Base-by-base conservation (phyloP, 1,140 invertebrate genomes). In the Pomacea maculata region DNA sequence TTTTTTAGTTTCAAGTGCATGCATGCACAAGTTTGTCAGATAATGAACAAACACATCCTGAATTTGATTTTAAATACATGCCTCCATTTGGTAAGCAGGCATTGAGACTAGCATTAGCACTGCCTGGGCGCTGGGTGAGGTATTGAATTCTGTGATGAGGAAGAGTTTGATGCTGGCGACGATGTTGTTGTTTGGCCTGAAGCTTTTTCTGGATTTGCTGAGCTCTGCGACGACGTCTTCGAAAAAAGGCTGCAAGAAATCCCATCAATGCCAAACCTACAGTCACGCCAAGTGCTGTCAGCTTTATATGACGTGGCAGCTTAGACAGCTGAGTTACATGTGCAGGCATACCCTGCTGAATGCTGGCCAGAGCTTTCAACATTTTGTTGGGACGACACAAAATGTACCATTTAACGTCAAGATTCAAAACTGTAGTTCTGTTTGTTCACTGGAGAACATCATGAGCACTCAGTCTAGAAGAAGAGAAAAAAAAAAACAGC, bases 261-360 rank as follows among this genome's bases (percentile, higher is more conserved):
- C 87, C 87, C 68, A 90, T 85, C 70, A 89, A 63, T 14, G 86
- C 85, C 19, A 90, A 71, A 14, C 89, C 89, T 14, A 90, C 75
- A 14, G 88, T 84, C 11, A 90, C 83, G 74, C 86, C 82, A 25
- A 89, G 78, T 17, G 87, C 81, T 19, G 88, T 87, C 19, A 86
- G 68, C 81, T 88, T 89, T 15, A 85, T 79, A 70, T 86, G 87
- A n/a, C 75, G 76, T 17, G 82, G 81, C 55, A 86, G 71, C 1
- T 74, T 70, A 17, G 82, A 54, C 29, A 84, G 57, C 61, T 68
- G 65, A 6, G 78, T 75, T 3, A 81, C 14, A 55, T 80, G 68
- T n/a, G 65, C 19, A 68, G 84, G 82, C 25, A 85, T 15, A 1
- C 61, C 57, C 12, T 57, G 68, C 61, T 81, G 82, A n/a, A 82